Conservation (phyloP, 2,113 vertebrate species). For the Phylloscopus trochiloides region DNA sequence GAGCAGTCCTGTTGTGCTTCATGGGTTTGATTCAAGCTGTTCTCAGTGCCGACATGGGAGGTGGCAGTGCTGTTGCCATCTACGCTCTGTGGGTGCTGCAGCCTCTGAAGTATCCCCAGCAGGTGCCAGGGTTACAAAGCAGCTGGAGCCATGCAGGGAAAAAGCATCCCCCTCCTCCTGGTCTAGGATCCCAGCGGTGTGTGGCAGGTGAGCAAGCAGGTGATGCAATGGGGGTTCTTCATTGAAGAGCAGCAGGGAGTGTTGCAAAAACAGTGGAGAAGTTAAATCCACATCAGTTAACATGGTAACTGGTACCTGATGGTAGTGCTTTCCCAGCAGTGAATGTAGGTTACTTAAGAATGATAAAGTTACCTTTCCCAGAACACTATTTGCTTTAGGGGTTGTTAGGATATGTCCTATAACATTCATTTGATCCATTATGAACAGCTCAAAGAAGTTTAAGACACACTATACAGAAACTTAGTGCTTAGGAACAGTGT, state of each 20-base stretch:
- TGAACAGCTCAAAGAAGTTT: not conserved
- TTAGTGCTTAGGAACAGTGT: not conserved
- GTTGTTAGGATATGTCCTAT: not conserved
- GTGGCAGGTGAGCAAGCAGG: not conserved
- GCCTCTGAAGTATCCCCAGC: not conserved
- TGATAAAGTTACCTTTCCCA: not conserved
- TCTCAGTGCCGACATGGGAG: not conserved
- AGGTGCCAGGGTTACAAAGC: not conserved
- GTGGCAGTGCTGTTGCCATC: not conserved
- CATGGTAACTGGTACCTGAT: not conserved
- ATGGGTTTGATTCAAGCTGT: not conserved
- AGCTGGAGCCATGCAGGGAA: not conserved
- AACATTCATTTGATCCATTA: not conserved
- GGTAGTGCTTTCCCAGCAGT: not conserved
- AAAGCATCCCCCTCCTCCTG: not conserved
- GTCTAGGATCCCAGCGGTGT: not conserved
- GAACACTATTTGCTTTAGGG: not conserved
- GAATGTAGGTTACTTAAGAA: not conserved
- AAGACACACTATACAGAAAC: not conserved
- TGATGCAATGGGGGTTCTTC: not conserved
- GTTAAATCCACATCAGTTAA: not conserved
- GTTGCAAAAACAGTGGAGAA: not conserved
- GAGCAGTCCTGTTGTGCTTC: not conserved
- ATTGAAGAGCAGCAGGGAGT: not conserved
- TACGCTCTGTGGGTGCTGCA: not conserved